Base-by-base conservation (phyloP, 2,113 vertebrate species). In the Mobula hypostoma region DNA sequence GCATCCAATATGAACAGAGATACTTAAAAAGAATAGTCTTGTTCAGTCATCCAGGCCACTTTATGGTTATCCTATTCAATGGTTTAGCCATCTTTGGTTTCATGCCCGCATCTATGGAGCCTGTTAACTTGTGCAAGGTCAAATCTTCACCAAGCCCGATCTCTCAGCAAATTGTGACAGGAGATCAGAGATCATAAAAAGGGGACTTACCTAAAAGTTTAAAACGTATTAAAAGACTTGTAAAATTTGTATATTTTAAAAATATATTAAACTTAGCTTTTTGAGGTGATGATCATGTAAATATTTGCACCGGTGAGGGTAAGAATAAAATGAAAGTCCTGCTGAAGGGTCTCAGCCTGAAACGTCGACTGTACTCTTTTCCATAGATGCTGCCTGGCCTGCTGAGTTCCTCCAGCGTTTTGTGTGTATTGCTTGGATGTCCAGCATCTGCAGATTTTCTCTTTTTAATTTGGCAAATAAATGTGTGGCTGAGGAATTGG, bases 291-390 rank as follows among this genome's bases (percentile, higher is more conserved):
- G 95, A 94, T 97, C 95, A 94, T 95, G 95, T 24, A 97, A 94
- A 6, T 27, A 0, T 96, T 97, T 98, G 95, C 97, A 98, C 92
- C 94, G 95, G 94, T 96, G 48, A 48, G 48, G 48, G 48, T 48
- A 48, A 48, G 48, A 48, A 48, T 48, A 48, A 4, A 4, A 48
- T 48, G 48, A 48, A 48, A 48, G 48, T 48, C 48, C 48, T 48
- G 48, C 48, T 48, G 48, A 48, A 48, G 48, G 48, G 48, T 4
- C 3, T 48, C 48, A 48, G 48, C 48, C 1, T 48, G 48, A 48
- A 48, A 48, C 0, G 0, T 48, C 48, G 48, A 48, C 48, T 48
- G 48, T 48, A 48, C 48, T 48, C 48, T 48, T 48, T 48, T 48
- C 48, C 48, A 48, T 48, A 2, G 3, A 48, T 48, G 48, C 48